A percentile compares a stretch with the other conserved stretches of the same genome.
Conservation (phyloP, 2,797 vertebrate species). For the Danionella dracula region DNA sequence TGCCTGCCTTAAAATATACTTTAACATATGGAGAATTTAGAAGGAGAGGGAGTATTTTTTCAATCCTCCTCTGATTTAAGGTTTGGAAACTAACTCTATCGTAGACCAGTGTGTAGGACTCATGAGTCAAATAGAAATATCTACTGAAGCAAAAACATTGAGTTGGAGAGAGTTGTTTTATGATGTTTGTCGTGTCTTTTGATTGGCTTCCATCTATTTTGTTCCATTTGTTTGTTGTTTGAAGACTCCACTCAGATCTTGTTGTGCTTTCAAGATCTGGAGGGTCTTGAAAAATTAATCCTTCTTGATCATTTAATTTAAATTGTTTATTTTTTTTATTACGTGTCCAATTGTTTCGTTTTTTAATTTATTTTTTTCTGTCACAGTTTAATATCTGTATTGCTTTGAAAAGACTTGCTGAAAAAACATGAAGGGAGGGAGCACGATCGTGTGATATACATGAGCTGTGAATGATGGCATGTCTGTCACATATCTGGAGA, state of each 20-base stretch:
- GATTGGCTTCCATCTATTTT: background rate
- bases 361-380: too few relatives aligned
- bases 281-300: too few relatives aligned
- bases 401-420: too few relatives aligned
- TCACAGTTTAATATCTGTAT: too few relatives aligned
- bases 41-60: background rate
- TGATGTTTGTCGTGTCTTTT: background rate
- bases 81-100: too few relatives aligned
- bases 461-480: slow-evolving; percentile 50
- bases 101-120: background rate
- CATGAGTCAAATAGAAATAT: background rate
- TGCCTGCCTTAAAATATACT: slow-evolving; percentile 8
- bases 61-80: too few relatives aligned
- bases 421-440: too few relatives aligned
- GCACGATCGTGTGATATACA: slow-evolving; percentile 59
- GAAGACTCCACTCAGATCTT: slow-evolving; percentile 1
- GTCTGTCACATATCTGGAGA: slow-evolving; percentile 41
- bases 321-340: too few relatives aligned
- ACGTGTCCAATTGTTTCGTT: too few relatives aligned
- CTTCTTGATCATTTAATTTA: too few relatives aligned
- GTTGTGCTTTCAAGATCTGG: too few relatives aligned
- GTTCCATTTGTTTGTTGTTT: slow-evolving; percentile 1
- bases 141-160: background rate
- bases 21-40: slow-evolving; percentile 1
- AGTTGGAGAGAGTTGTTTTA: background rate